Conservation (phyloP, 2,797 vertebrate species). For the Threskiornis aethiopicus region DNA sequence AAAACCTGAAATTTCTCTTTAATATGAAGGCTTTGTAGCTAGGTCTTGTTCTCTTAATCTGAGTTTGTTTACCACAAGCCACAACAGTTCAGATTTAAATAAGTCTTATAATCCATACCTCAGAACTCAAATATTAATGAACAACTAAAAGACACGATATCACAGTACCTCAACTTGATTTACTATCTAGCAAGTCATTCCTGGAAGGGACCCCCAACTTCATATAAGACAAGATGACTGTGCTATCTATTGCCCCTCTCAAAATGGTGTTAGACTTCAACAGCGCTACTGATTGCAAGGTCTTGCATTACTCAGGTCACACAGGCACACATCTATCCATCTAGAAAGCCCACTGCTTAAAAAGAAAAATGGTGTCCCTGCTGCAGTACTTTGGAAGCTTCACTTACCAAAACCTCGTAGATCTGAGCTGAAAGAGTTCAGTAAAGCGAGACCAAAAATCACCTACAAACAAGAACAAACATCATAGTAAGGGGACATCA, state of each 20-base stretch:
- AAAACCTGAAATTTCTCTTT: background rate
- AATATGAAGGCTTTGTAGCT: background rate
- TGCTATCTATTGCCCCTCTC: background rate
- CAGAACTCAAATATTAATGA: background rate
- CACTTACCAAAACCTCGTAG: constrained; percentile 95
- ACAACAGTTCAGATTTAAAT: background rate
- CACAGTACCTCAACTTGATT: background rate
- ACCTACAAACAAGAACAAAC: constrained; percentile 79
- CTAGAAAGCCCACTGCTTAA: background rate
- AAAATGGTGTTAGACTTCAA: background rate
- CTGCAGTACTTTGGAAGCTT: background rate
- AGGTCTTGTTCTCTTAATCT: background rate
- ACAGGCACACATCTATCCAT: background rate
- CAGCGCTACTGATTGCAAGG: background rate
- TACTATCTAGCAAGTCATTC: background rate
- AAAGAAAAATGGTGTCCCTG: background rate
- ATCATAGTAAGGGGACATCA: background rate
- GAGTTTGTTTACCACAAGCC: background rate
- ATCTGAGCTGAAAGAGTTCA: constrained; percentile 95
- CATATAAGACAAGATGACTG: background rate
- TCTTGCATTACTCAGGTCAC: background rate
- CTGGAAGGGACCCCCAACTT: background rate
- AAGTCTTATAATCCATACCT: background rate
- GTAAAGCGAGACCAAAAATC: constrained; percentile 96
- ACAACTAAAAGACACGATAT: background rate